Evolutionary conservation across 2,797 vertebrate species (phyloP).

Genomic region (Emys orbicularis): DNA sequence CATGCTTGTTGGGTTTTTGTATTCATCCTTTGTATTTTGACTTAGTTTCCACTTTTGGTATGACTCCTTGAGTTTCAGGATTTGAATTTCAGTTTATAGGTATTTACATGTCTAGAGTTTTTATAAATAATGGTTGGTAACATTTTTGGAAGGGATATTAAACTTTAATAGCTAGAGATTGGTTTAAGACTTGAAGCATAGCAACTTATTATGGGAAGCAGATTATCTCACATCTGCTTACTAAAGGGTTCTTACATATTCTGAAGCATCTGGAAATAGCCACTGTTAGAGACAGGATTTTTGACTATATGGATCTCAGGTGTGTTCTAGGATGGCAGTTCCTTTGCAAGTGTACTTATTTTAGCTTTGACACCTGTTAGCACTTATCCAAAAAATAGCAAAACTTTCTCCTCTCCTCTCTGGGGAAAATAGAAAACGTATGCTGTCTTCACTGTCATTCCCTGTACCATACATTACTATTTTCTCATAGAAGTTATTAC

Average conservation of each 20-base stretch:
- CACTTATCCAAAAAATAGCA: neutral
- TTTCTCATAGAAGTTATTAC: neutral
- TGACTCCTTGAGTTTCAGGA: neutral
- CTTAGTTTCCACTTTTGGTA: neutral
- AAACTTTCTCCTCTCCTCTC: neutral
- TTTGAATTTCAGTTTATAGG: neutral
- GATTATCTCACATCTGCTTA: neutral
- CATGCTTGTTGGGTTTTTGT: neutral
- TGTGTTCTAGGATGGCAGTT: neutral
- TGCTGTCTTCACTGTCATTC: neutral
- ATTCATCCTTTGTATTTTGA: neutral
- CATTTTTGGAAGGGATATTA: neutral
- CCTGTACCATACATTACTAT: neutral
- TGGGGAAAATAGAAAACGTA: neutral
- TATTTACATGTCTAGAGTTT: neutral
- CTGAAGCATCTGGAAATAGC: neutral
- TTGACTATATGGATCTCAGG: neutral
- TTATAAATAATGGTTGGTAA: neutral
- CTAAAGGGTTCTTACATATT: neutral
- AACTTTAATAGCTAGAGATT: neutral
- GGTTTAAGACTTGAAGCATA: neutral
- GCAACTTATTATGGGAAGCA: neutral
- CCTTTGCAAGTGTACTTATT: neutral
- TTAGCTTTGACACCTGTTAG: neutral
- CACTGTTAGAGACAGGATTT: neutral